Percentiles rank a stretch among this genome's conserved stretches.
phyloP scores from a whole-genome alignment of 1,140 invertebrate genomes.

The Cepaea nemoralis region DNA sequence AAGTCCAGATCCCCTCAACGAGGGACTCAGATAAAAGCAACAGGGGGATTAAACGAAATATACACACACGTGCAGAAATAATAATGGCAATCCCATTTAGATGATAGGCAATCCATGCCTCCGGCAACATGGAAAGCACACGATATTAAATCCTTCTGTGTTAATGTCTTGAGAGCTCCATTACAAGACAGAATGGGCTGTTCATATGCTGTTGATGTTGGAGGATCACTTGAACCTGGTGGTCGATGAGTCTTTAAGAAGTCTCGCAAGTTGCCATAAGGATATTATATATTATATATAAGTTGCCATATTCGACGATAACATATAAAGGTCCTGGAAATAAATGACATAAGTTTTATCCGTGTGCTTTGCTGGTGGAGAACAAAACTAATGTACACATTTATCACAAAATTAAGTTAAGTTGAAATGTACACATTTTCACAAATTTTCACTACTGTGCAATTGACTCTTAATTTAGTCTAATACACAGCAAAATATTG shows the following conservation, averaged over 20 bases:
- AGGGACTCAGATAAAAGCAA: too few species aligned
- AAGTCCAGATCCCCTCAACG: too few species aligned
- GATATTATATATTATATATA: too few species aligned
- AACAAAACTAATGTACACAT: too few species aligned
- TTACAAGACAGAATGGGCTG: constrained; percentile 50
- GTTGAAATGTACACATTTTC: too few species aligned
- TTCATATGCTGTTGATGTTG: constrained; percentile 54
- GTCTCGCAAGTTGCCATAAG: constrained; percentile 93
- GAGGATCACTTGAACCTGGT: constrained; percentile 43
- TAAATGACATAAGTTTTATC: not conserved
- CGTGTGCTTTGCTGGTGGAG: too few species aligned
- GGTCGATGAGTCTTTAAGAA: constrained; percentile 80
- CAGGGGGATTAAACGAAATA: too few species aligned
- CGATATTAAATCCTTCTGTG: constrained; percentile 92
- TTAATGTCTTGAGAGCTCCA: constrained; percentile 80
- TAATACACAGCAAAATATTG: too few species aligned
- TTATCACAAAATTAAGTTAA: too few species aligned
- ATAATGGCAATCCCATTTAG: constrained; percentile 80
- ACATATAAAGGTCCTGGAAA: constrained; percentile 85
- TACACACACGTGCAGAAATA: too few species aligned
- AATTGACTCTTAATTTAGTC: too few species aligned
- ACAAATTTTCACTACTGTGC: too few species aligned
- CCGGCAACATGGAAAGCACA: constrained; percentile 96
- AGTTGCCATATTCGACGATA: constrained; percentile 96
- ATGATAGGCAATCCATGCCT: constrained; percentile 97